phyloP scores from a whole-genome alignment of 2,888 invertebrate genomes.

The Brachyopa scutellaris region DNA sequence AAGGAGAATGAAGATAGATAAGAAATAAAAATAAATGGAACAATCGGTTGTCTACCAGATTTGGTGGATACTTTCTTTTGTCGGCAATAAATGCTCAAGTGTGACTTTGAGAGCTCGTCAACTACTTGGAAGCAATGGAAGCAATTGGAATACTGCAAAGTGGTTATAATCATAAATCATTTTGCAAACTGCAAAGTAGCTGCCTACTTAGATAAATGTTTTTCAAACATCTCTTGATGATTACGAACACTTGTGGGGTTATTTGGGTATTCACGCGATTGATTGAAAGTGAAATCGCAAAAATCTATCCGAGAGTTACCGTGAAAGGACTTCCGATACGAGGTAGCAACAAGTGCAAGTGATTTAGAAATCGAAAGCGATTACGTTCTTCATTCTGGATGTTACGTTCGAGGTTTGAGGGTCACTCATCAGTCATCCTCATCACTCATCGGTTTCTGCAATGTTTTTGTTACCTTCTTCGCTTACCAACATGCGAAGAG shows the following conservation, averaged over 20 bases:
- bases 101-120: conserved; percentile 4
- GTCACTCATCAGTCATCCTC: not conserved
- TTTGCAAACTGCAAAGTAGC: conserved; percentile 2
- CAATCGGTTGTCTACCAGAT: conserved; percentile 5
- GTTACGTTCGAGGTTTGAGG: not conserved
- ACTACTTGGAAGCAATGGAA: conserved; percentile 23
- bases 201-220: conserved; percentile 32
- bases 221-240: conserved; percentile 21
- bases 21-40: not conserved
- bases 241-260: no score
- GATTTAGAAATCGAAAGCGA: not conserved
- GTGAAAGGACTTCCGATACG: not conserved
- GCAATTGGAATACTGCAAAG: conserved; percentile 10
- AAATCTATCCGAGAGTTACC: no score
- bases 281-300: conserved; percentile 3
- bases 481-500: not conserved
- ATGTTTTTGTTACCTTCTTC: no score
- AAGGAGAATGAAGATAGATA: not conserved
- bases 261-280: no score
- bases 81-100: conserved; percentile 6
- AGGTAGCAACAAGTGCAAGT: not conserved
- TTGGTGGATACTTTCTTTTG: conserved; percentile 23
- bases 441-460: no score
- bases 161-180: conserved; percentile 28
- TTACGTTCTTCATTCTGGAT: not conserved